These are phyloP conservation scores for Atractosteus spatula DNA, from an alignment of 2,113 vertebrate species.

Conservation along the genomic window DNA sequence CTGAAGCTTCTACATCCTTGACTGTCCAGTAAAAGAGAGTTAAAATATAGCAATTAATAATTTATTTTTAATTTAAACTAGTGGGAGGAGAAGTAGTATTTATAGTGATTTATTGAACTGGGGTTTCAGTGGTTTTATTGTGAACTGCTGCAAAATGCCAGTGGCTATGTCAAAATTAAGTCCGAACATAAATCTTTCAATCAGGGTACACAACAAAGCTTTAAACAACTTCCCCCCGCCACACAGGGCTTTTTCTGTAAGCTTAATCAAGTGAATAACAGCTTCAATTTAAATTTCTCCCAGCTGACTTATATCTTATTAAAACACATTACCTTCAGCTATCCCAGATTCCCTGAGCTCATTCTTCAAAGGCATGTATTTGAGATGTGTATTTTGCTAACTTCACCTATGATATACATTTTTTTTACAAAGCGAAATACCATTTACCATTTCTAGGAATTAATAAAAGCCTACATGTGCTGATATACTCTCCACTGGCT, in stretches of 20 bases:
- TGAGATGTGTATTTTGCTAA: slow-evolving; percentile 30
- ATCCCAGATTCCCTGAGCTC: slow-evolving; percentile 27
- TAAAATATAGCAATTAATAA: too few species aligned
- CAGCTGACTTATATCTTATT: slow-evolving; percentile 33
- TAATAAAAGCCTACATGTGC: background rate
- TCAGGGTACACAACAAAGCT: slow-evolving; percentile 8
- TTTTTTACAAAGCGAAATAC: slow-evolving; percentile 12
- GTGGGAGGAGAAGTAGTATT: background rate
- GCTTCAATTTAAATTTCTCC: slow-evolving; percentile 34
- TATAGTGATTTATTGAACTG: background rate
- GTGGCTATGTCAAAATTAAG: slow-evolving; percentile 23
- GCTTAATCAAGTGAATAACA: slow-evolving; percentile 37
- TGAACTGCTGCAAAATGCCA: slow-evolving; percentile 5
- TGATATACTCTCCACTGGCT: too few species aligned
- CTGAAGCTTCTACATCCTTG: too few species aligned
- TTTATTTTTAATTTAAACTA: slow-evolving; percentile 9
- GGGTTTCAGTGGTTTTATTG: background rate
- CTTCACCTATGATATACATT: slow-evolving; percentile 12
- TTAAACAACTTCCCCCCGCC: background rate
- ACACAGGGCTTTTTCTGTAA: slow-evolving; percentile 3
- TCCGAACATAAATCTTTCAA: slow-evolving; percentile 16
- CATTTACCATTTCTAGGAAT: slow-evolving; percentile 30
- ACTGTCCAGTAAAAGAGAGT: too few species aligned
- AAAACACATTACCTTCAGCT: slow-evolving; percentile 34
- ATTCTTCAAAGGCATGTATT: slow-evolving; percentile 35